Percentiles rank a stretch among this genome's conserved stretches.
phyloP scores from a whole-genome alignment of 2,888 invertebrate genomes.

The Ctena decussata region DNA sequence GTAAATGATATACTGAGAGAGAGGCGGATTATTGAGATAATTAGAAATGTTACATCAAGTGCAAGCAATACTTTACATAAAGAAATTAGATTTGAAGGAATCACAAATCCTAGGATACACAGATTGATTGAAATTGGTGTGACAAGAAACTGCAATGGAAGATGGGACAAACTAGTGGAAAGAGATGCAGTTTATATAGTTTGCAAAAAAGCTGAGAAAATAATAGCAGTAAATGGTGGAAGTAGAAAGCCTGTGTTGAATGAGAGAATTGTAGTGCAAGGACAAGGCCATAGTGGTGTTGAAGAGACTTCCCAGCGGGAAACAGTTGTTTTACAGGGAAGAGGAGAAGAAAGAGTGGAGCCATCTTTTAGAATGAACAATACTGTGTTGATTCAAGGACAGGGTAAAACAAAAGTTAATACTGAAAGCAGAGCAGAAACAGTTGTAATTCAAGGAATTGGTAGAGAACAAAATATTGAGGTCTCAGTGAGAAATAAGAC shows the following conservation, averaged over 20 bases:
- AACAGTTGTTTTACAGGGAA: neutral
- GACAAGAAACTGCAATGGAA: constrained; percentile 9
- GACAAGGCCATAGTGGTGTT: neutral
- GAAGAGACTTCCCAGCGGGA: neutral
- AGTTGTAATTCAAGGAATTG: neutral
- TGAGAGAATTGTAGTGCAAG: neutral
- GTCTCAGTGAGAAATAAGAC: neutral
- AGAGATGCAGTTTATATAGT: neutral
- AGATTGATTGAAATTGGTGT: constrained; percentile 20
- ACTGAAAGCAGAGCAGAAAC: neutral
- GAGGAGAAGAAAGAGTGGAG: neutral
- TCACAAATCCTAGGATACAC: neutral
- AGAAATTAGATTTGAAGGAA: constrained; percentile 11
- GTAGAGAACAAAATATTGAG: neutral
- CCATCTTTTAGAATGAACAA: neutral
- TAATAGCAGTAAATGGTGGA: neutral
- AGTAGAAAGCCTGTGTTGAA: neutral
- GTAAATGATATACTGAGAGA: neutral
- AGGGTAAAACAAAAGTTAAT: neutral
- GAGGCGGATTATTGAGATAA: constrained; percentile 13
- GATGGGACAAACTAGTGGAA: neutral
- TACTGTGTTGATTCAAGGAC: neutral
- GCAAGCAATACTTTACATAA: constrained; percentile 11
- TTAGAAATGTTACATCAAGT: constrained; percentile 11
- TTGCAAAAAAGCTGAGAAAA: neutral